Base-by-base conservation (phyloP, 2,888 invertebrate species). In the Tenthredo notha region DNA sequence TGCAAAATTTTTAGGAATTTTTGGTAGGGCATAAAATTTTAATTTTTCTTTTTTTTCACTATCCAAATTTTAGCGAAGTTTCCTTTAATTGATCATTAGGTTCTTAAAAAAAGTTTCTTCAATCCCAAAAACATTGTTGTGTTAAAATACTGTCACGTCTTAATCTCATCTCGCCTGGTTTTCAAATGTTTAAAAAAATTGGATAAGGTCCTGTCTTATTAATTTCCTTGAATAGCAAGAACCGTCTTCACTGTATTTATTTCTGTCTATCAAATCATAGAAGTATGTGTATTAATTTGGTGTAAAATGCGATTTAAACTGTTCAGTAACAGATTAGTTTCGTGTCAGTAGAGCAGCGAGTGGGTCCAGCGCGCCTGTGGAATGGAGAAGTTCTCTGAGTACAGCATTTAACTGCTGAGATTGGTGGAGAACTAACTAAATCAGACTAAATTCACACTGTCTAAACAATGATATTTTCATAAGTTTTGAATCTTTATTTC, bases 311-410 rank as follows among this genome's bases (percentile, higher is more conserved):
- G 70, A 70, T 83, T 83, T 67, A 50, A 83, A 83, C 83, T 65
- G 47, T 83, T 83, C 80, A 47, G 67, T 80, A 83, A 47, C 43
- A 67, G 47, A 67, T 83, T 83, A 83, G 67, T 83, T 67, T 83
- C 70, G 67, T 50, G 70, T 47, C 83, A 67, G 67, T 83, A 83
- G 67, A 47, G 83, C 67, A 70, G 83, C 83, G 67, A 67, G 67
- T 80, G 80, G 80, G 67, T 83, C 67, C 83, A 67, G 67, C 70
- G 50, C 70, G 47, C 50, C 65, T 83, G 67, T 67, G 83, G 83
- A 83, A 33, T 83, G 83, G 47, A 83, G 67, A 83, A 47, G 67
- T 80, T 83, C 70, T 83, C 83, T 67, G 33, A 47, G n/a, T 70
- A 70, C 43, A 33, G 67, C 83, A 83, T 67, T 83, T 80, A 80